Evolutionary conservation across 1,140 invertebrate species (phyloP).

Genomic region (Anastrepha ludens): DNA sequence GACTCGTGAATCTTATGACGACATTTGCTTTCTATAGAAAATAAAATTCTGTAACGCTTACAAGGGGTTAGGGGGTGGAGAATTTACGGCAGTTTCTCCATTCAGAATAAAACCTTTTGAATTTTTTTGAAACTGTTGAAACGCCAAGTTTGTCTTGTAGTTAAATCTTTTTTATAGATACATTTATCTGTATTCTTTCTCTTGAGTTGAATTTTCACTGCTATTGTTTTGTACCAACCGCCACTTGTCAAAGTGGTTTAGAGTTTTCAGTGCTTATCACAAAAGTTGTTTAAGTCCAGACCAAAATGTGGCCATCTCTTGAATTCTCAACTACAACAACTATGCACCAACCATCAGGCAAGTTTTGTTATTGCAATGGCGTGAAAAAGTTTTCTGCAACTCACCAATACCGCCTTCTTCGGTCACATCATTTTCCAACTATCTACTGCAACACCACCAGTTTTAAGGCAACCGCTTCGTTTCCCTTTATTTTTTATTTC

Average conservation of each 20-base stretch:
- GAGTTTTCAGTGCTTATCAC: conserved; percentile 28
- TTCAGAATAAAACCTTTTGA: background rate
- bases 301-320: background rate
- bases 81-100: background rate
- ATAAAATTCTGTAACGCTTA: too few relatives aligned
- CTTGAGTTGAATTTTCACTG: background rate
- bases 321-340: background rate
- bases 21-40: too few relatives aligned
- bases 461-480: background rate
- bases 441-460: background rate
- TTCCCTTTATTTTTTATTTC: background rate
- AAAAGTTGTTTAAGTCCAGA: background rate
- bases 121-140: too few relatives aligned
- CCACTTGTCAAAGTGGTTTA: conserved; percentile 38
- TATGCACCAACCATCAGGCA: background rate
- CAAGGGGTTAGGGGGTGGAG: too few relatives aligned
- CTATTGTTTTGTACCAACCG: conserved; percentile 30
- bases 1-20: too few relatives aligned
- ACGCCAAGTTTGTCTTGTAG: background rate
- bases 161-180: background rate
- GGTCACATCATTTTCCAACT: background rate
- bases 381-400: background rate
- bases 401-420: background rate
- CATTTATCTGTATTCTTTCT: background rate
- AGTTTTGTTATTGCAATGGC: background rate